Percentiles rank a stretch among this genome's conserved stretches.
Conservation (phyloP, 1,140 invertebrate species). For the Zaprionus ghesquierei region DNA sequence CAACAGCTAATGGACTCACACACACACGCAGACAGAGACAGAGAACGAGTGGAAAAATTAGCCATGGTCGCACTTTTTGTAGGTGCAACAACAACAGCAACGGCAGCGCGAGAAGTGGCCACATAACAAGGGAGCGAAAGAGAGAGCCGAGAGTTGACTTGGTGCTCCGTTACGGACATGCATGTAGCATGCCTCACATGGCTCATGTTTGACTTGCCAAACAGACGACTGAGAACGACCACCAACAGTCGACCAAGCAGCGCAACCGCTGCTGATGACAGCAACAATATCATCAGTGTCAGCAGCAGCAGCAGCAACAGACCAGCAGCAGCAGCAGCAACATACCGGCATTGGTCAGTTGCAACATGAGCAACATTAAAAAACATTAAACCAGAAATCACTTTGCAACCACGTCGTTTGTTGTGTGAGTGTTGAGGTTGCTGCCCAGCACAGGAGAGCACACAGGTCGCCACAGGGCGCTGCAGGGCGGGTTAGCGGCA, state of each 20-base stretch:
- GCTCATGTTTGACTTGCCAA: constrained; percentile 62
- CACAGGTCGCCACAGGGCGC: background rate
- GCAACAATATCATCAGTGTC: constrained; percentile 78
- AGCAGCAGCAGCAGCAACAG: constrained; percentile 34
- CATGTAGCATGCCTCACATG: constrained; percentile 34
- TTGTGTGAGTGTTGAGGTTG: constrained; percentile 45
- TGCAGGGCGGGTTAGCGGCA: background rate
- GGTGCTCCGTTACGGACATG: constrained; percentile 32
- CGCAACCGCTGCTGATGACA: constrained; percentile 76
- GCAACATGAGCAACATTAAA: constrained; percentile 79
- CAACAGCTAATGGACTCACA: constrained; percentile 76
- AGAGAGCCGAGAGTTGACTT: background rate
- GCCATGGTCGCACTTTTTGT: constrained; percentile 51
- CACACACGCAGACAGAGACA: constrained; percentile 31
- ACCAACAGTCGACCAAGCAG: constrained; percentile 65
- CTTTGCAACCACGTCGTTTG: constrained; percentile 78
- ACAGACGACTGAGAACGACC: constrained; percentile 48
- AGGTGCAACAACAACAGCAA: constrained; percentile 41
- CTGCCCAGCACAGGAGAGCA: background rate
- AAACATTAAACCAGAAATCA: constrained; percentile 80
- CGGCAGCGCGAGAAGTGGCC: constrained; percentile 30
- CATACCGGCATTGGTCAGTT: constrained; percentile 32
- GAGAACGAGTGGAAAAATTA: constrained; percentile 63
- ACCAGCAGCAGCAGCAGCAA: constrained; percentile 7
- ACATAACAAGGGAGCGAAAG: constrained; percentile 28